A percentile compares a stretch with the other conserved stretches of the same genome.
Conservation (phyloP, 1,140 invertebrate species). For the Marisa cornuarietis region DNA sequence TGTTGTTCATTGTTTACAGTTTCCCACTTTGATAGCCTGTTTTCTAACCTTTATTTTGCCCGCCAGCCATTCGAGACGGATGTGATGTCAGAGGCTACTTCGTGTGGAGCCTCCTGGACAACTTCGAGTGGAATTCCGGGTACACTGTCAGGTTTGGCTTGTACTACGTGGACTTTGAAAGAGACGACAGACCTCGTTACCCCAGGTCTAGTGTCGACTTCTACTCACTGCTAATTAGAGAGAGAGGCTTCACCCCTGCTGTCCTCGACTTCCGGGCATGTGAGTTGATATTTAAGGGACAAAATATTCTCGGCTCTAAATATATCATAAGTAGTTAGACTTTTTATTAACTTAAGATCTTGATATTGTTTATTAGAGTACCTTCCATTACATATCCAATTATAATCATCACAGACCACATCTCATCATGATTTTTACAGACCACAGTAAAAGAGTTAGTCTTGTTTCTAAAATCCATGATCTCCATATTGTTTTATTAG, state of each 20-base stretch:
- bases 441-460: too few species aligned
- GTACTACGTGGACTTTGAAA: slow-evolving; percentile 76
- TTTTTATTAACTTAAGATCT: too few species aligned
- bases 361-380: too few species aligned
- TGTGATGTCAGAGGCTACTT: slow-evolving; percentile 76
- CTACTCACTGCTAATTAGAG: slow-evolving; percentile 56
- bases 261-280: slow-evolving; percentile 28
- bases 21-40: not conserved
- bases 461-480: too few species aligned
- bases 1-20: not conserved
- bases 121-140: slow-evolving; percentile 78
- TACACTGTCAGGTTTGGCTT: slow-evolving; percentile 75
- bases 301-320: not conserved
- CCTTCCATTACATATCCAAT: too few species aligned
- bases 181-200: slow-evolving; percentile 72
- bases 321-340: too few species aligned
- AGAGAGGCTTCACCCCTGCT: slow-evolving; percentile 48
- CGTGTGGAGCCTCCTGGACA: slow-evolving; percentile 80
- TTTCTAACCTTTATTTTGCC: slow-evolving; percentile 7
- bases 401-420: too few species aligned
- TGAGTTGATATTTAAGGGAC: slow-evolving; percentile 4
- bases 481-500: too few species aligned
- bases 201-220: slow-evolving; percentile 74
- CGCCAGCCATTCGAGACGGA: slow-evolving; percentile 73
- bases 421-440: too few species aligned